A percentile compares a stretch with the other conserved stretches of the same genome.
These are phyloP conservation scores for Bombus difficillimus DNA, from an alignment of 1,140 invertebrate species.

Conservation along the genomic window DNA sequence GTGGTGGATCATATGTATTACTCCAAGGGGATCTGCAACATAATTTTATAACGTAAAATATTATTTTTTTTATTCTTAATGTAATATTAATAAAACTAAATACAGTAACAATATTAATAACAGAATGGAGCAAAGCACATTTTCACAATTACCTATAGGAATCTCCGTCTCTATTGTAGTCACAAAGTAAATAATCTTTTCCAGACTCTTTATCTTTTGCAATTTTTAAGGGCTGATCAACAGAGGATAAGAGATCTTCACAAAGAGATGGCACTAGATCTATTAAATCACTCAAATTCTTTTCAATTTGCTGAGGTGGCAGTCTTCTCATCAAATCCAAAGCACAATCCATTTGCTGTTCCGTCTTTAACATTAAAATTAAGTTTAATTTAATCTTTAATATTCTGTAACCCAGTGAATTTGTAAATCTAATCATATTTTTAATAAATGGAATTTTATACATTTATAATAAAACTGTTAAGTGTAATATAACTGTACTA, in stretches of 20 bases:
- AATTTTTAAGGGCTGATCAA: conserved; percentile 99
- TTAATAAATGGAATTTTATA: not conserved
- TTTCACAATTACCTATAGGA: conserved; percentile 90
- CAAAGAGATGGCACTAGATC: conserved; percentile 97
- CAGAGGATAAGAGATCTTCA: conserved; percentile 98
- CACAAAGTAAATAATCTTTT: conserved; percentile 98
- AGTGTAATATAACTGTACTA: not conserved
- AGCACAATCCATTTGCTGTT: conserved; percentile 99
- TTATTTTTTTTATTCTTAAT: not conserved
- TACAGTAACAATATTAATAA: not conserved
- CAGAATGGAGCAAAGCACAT: not conserved
- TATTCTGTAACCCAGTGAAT: not conserved
- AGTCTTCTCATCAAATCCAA: conserved; percentile 99
- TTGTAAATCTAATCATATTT: not conserved
- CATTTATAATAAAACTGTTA: not conserved
- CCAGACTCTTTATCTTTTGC: conserved; percentile 96
- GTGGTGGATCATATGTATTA: conserved; percentile 98
- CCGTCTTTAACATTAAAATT: conserved; percentile 85
- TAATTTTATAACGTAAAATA: too few species aligned
- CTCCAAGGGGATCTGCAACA: conserved; percentile 97
- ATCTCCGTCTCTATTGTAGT: conserved; percentile 99
- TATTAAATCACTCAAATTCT: conserved; percentile 98
- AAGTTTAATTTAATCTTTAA: not conserved
- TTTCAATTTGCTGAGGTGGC: conserved; percentile 99
- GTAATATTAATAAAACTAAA: not conserved